Conservation (phyloP, 2,888 invertebrate species). For the Drosophila formosana region DNA sequence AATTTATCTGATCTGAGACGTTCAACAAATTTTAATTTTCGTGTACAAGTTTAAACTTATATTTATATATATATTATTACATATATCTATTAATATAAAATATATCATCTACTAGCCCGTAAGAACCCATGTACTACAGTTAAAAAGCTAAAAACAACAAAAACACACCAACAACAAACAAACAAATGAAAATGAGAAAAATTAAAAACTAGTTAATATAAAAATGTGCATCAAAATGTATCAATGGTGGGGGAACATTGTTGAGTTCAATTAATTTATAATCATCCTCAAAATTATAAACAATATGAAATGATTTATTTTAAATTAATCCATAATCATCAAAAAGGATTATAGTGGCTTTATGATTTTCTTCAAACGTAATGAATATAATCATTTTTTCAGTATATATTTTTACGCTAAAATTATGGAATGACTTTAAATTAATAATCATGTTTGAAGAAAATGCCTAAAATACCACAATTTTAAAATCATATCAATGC, state of each 20-base stretch:
- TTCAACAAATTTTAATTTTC: conserved; percentile 70
- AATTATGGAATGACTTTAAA: no score
- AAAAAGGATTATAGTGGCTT: no score
- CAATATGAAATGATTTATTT: background rate
- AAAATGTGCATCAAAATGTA: conserved; percentile 19
- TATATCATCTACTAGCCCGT: conserved; percentile 72
- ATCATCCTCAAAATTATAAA: background rate
- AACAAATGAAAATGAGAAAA: conserved; percentile 72
- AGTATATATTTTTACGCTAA: no score
- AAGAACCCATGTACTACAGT: conserved; percentile 73
- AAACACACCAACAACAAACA: conserved; percentile 49
- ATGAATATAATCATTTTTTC: no score
- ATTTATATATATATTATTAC: conserved; percentile 70
- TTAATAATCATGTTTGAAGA: no score
- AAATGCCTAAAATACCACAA: no score
- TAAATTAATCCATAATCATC: no score
- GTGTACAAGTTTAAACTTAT: conserved; percentile 77
- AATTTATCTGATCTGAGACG: conserved; percentile 53
- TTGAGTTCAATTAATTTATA: no score
- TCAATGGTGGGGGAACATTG: background rate
- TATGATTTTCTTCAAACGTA: no score
- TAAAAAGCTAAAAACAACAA: conserved; percentile 59
- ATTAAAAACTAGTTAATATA: conserved; percentile 78
- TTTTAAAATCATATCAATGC: no score
- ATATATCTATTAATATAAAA: conserved; percentile 71